Conservation (phyloP, 2,888 invertebrate species). For the Drosophila prolongata region DNA sequence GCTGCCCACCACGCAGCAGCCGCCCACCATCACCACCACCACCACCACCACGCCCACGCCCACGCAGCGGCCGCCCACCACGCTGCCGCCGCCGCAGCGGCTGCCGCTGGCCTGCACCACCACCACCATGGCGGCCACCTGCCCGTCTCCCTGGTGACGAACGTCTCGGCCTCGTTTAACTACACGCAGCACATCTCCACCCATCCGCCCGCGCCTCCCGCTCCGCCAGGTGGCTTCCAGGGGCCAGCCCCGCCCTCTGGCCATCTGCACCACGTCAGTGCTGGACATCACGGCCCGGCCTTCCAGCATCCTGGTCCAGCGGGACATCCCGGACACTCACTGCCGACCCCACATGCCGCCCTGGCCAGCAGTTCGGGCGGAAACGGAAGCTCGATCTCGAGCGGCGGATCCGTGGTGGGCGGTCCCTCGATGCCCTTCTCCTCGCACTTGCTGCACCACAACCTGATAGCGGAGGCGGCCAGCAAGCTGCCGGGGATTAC, state of each 20-base stretch:
- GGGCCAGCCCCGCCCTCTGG: constrained; percentile 12
- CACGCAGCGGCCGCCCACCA: constrained; percentile 81
- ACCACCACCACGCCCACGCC: constrained; percentile 74
- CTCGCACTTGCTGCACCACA: constrained; percentile 82
- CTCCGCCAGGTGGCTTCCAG: constrained; percentile 66
- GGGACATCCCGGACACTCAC: constrained; percentile 53
- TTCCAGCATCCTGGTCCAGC: constrained; percentile 71
- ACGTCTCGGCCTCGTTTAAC: constrained; percentile 84
- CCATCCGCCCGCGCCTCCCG: constrained; percentile 65
- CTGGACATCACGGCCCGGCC: constrained; percentile 25
- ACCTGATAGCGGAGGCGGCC: constrained; percentile 82
- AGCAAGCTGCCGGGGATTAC: constrained; percentile 81
- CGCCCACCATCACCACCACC: constrained; percentile 68
- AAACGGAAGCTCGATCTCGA: constrained; percentile 15
- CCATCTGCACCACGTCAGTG: constrained; percentile 10
- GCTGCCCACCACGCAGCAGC: constrained; percentile 68
- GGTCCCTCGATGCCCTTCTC: constrained; percentile 62
- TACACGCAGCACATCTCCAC: constrained; percentile 84
- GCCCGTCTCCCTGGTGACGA: constrained; percentile 84
- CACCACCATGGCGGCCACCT: constrained; percentile 80
- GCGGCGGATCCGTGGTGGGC: constrained; percentile 6
- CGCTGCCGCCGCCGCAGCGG: constrained; percentile 71
- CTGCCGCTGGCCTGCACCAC: constrained; percentile 78
- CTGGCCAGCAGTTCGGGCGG: constrained; percentile 28
- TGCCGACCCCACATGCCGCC: constrained; percentile 60